A percentile compares a stretch with the other conserved stretches of the same genome.
Conservation (phyloP, 2,888 invertebrate species). For the Halocaridina rubra region DNA sequence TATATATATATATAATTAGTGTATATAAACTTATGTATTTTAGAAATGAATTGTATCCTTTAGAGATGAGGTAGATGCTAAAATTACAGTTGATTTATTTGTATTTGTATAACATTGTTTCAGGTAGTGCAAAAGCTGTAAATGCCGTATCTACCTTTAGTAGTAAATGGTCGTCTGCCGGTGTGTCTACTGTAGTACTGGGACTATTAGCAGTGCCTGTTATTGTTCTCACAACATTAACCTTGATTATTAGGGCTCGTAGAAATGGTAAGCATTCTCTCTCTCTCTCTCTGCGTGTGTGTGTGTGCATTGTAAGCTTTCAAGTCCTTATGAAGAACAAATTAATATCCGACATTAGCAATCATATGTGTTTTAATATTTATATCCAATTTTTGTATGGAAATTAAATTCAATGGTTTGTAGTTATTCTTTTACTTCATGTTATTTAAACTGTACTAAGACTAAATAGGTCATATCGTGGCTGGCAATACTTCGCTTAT, state of each 20-base stretch:
- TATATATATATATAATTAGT: too few species aligned
- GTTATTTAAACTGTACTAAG: too few species aligned
- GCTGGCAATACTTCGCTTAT: too few species aligned
- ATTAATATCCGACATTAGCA: not conserved
- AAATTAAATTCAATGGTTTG: not conserved
- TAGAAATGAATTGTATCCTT: too few species aligned
- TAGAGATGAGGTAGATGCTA: too few species aligned
- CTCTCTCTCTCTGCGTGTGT: too few species aligned
- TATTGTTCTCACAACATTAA: constrained; percentile 56
- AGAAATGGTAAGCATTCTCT: constrained; percentile 58
- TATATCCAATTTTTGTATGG: not conserved
- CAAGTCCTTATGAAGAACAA: too few species aligned
- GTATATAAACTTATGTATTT: too few species aligned
- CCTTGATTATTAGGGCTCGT: constrained; percentile 50
- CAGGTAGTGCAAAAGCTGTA: not conserved
- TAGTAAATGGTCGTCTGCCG: constrained; percentile 42
- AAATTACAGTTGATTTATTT: not conserved
- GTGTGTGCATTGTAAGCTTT: too few species aligned
- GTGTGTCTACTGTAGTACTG: constrained; percentile 50
- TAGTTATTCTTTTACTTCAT: too few species aligned
- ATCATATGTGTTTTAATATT: not conserved
- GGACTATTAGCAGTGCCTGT: constrained; percentile 61
- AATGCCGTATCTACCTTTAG: not conserved
- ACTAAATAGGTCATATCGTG: too few species aligned
- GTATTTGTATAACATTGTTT: not conserved